Conservation (phyloP, 2,797 vertebrate species). For the Tragelaphus oryx region DNA sequence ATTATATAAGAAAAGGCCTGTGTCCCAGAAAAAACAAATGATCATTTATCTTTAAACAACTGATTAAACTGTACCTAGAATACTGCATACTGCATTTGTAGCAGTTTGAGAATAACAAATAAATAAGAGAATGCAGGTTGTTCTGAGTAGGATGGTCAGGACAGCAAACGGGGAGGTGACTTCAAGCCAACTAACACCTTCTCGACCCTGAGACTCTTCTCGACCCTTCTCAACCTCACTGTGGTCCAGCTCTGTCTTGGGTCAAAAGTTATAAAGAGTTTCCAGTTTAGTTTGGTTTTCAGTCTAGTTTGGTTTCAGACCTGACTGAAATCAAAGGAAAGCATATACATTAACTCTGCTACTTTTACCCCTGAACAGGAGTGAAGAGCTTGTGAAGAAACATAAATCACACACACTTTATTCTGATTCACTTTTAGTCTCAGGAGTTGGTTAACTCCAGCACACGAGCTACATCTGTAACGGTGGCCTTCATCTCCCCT, state of each 20-base stretch:
- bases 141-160: neutral
- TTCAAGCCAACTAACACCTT: neutral
- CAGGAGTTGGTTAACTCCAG: constrained; percentile 1
- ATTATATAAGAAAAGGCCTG: constrained; percentile 38
- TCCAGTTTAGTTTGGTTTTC: neutral
- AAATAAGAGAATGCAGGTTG: neutral
- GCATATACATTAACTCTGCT: neutral
- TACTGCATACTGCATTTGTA: neutral
- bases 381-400: neutral
- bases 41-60: constrained; percentile 45
- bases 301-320: neutral
- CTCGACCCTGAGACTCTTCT: too few relatives aligned
- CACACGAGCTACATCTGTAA: neutral
- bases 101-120: constrained; percentile 11
- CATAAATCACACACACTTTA: neutral
- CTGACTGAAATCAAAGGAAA: neutral
- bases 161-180: neutral
- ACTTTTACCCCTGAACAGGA: neutral
- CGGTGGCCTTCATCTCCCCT: neutral
- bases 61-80: constrained; percentile 30
- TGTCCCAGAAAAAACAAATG: constrained; percentile 3
- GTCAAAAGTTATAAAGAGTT: neutral
- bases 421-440: constrained; percentile 45
- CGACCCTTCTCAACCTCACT: too few relatives aligned
- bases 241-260: neutral